Percentiles rank a stretch among this genome's conserved stretches.
phyloP scores from a whole-genome alignment of 2,113 vertebrate species.

The Neolamprologus longior region DNA sequence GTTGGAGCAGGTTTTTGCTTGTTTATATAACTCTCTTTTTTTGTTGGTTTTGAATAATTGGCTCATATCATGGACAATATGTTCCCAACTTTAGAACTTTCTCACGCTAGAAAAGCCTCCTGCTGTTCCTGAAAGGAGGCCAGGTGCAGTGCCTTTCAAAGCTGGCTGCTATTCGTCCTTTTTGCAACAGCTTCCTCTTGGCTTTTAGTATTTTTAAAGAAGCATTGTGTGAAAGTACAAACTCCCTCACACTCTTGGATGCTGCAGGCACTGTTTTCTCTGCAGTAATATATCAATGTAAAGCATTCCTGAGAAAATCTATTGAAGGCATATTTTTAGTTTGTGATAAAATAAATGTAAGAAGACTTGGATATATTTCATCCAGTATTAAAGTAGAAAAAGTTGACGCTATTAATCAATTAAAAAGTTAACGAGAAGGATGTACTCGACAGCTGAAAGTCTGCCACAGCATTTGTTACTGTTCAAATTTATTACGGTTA shows the following conservation, averaged over 20 bases:
- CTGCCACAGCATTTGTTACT: not conserved
- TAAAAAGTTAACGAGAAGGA: not conserved
- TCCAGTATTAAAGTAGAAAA: not conserved
- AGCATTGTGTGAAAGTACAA: not conserved
- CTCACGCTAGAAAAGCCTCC: not conserved
- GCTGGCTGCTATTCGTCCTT: not conserved
- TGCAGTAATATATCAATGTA: not conserved
- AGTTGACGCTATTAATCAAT: not conserved
- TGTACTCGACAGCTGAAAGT: not conserved
- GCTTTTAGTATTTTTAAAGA: not conserved
- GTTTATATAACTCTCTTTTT: not conserved
- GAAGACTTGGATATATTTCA: not conserved
- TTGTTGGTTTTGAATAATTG: constrained; percentile 5
- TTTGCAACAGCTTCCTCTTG: not conserved
- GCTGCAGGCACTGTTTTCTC: not conserved
- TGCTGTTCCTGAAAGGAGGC: not conserved
- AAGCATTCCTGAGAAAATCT: not conserved
- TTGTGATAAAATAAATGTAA: not conserved
- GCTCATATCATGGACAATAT: not conserved
- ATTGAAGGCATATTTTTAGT: not conserved
- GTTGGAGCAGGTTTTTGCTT: not conserved
- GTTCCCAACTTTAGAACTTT: not conserved
- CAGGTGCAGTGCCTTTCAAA: constrained; percentile 29
- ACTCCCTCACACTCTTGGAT: not conserved
- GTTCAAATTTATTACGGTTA: not conserved